Conservation (phyloP, 2,888 invertebrate species). For the Hypselothyrea guttata region DNA sequence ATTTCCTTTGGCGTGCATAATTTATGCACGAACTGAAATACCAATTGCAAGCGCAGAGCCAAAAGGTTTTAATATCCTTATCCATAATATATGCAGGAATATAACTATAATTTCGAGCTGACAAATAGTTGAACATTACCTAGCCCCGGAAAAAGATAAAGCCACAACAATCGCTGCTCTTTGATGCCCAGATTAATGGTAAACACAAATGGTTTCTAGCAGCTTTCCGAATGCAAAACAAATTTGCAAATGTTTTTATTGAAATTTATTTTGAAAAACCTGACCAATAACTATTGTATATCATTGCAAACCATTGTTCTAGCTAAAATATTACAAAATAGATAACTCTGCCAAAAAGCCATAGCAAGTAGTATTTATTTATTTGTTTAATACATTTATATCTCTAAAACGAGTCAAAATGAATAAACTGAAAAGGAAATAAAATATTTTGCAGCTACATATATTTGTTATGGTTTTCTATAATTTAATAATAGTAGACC, state of each 20-base stretch:
- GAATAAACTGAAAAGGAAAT: too few species aligned
- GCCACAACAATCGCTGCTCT: not conserved
- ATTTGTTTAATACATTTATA: too few species aligned
- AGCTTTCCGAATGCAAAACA: too few species aligned
- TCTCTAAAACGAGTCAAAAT: too few species aligned
- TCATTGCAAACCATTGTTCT: not conserved
- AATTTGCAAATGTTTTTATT: not conserved
- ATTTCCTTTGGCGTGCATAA: slow-evolving; percentile 47
- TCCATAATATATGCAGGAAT: not conserved
- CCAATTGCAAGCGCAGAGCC: slow-evolving; percentile 38
- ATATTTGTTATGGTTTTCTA: too few species aligned
- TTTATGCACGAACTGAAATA: slow-evolving; percentile 53
- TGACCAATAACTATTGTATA: too few species aligned
- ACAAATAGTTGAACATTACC: slow-evolving; percentile 7
- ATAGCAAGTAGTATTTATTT: too few species aligned
- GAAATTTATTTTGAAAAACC: too few species aligned
- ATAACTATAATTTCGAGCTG: not conserved
- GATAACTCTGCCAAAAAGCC: too few species aligned
- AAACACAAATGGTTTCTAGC: not conserved
- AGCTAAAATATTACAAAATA: not conserved
- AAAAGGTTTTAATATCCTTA: slow-evolving; percentile 34
- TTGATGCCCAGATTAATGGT: not conserved
- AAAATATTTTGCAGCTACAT: too few species aligned
- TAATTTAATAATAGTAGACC: too few species aligned
- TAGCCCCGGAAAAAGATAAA: not conserved